Base-by-base conservation (phyloP, 2,888 invertebrate genomes). In the Kuschelorhynchus macadamiae region DNA sequence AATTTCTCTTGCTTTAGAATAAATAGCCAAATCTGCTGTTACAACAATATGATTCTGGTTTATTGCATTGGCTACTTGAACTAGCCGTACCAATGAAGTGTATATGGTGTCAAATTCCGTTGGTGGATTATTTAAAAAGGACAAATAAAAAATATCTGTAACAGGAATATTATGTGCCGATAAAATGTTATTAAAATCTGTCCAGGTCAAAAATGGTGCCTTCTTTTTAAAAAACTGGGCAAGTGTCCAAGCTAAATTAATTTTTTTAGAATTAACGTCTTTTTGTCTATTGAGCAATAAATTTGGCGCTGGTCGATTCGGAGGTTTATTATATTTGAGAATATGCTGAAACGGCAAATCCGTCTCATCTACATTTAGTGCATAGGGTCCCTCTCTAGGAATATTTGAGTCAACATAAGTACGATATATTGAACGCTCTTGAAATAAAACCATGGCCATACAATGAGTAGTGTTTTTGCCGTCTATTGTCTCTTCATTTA, bases 391-490 rank as follows among this genome's bases (percentile, higher is more conserved):
- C n/a, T n/a, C n/a, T n/a, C n/a, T n/a, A n/a, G n/a, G n/a, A n/a
- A n/a, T n/a, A n/a, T n/a, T n/a, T n/a, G 14, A 8, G 17, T 41
- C 14, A n/a, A 41, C 41, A 41, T 16, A 2, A 41, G 41, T 41
- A 41, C 14, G 14, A 8, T 14, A 8, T 16, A 7, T 41, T 14
- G 41, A 12, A 41, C n/a, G 41, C 4, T 41, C 17, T 41, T 41
- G 16, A 41, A 41, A 41, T 14, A 41, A 9, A 12, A 41, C 41
- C 41, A 41, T 41, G 5, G 41, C 16, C 41, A 14, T 41, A 2
- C 9, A 12, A 17, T 41, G 14, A 12, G 41, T 41, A n/a, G 46
- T 46, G n/a, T 46, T 46, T 46, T 46, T 46, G n/a, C 46, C 20
- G n/a, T 46, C 46, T 11, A 17, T 46, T 7, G 46, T 46, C n/a